These are phyloP conservation scores for Cyclura pinguis DNA, from an alignment of 2,797 vertebrate species.

Conservation along the genomic window DNA sequence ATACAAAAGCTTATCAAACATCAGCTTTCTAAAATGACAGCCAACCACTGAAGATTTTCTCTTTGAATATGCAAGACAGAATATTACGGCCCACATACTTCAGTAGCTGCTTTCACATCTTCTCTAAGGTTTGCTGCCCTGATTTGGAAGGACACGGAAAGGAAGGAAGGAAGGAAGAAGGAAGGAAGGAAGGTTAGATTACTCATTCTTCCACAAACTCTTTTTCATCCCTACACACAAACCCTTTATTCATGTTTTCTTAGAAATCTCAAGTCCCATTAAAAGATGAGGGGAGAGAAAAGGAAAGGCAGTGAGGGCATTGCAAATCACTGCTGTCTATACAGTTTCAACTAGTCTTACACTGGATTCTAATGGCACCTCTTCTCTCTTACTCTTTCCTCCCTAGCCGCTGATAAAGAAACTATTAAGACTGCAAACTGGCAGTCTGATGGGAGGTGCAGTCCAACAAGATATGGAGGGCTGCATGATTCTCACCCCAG, in stretches of 20 bases:
- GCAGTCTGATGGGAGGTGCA: too few species aligned
- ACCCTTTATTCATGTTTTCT: constrained; percentile 3
- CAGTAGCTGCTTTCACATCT: neutral
- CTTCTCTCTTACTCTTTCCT: neutral
- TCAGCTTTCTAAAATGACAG: neutral
- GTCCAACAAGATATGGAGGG: too few species aligned
- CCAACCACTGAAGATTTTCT: neutral
- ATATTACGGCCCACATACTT: neutral
- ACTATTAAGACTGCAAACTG: neutral
- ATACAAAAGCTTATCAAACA: neutral
- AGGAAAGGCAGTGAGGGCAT: neutral
- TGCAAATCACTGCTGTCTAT: neutral
- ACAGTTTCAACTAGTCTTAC: neutral
- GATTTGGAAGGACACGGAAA: neutral
- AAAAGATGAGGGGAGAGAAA: neutral
- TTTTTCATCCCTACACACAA: constrained; percentile 4
- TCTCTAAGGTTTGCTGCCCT: neutral
- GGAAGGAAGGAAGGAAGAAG: too few species aligned
- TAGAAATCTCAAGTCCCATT: neutral
- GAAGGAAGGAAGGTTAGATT: neutral
- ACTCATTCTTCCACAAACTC: neutral
- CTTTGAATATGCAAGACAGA: neutral
- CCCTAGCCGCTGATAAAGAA: neutral
- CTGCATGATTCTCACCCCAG: too few species aligned
- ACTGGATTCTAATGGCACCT: neutral